phyloP scores from a whole-genome alignment of 2,888 invertebrate genomes.

The Arctia plantaginis region DNA sequence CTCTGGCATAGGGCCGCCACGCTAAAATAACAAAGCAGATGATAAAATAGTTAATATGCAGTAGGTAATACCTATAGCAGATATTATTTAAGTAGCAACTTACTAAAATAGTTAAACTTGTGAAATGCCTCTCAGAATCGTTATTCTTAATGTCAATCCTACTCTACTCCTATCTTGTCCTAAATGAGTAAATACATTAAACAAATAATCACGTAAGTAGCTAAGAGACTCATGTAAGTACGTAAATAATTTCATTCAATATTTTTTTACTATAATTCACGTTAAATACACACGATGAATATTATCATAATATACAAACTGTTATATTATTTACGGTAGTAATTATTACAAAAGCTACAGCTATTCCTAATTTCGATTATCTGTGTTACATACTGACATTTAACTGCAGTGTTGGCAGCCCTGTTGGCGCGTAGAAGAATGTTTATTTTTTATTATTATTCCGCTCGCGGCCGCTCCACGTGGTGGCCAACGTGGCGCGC shows the following conservation, averaged over 20 bases:
- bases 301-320: constrained; percentile 1
- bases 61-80: neutral
- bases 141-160: constrained; percentile 6
- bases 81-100: neutral
- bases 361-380: neutral
- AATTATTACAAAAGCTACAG: neutral
- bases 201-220: neutral
- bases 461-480: constrained; percentile 50
- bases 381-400: constrained; percentile 17
- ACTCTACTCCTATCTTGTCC: constrained; percentile 5
- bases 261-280: neutral
- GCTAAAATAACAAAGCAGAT: constrained; percentile 15
- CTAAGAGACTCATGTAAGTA: neutral
- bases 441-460: constrained; percentile 59
- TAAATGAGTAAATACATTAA: constrained; percentile 10
- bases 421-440: constrained; percentile 49
- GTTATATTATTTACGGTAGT: constrained; percentile 1
- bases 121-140: constrained; percentile 5
- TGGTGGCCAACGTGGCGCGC: constrained; percentile 51
- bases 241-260: neutral
- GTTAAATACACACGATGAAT: constrained; percentile 5
- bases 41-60: neutral
- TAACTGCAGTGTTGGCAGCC: constrained; percentile 41
- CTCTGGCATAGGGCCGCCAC: constrained; percentile 42
- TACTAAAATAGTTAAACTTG: neutral